Evolutionary conservation across 2,113 vertebrate species (phyloP).

Genomic region (Oncorhynchus masou): DNA sequence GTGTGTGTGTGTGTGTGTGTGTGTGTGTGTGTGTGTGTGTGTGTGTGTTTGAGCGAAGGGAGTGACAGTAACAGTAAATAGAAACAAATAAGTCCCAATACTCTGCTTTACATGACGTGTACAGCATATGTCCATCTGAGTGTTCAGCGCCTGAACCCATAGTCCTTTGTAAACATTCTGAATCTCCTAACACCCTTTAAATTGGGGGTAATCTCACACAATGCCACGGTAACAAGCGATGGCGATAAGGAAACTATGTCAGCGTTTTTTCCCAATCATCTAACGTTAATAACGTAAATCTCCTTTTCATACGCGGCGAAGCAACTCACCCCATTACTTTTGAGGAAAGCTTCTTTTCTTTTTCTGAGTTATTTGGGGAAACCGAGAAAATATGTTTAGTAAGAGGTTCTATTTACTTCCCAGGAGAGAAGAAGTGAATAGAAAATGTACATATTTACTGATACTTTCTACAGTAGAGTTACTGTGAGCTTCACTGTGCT

Average conservation of each 20-base stretch:
- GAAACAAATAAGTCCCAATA: not conserved
- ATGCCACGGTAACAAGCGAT: not conserved
- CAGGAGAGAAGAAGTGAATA: not conserved
- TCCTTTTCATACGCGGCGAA: not conserved
- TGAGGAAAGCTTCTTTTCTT: not conserved
- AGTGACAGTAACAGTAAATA: not conserved
- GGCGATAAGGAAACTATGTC: not conserved
- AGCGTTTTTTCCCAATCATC: not conserved
- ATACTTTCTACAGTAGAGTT: not conserved
- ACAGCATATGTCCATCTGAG: not conserved
- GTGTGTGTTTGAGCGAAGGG: no score
- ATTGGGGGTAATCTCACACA: not conserved
- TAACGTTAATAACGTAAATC: not conserved
- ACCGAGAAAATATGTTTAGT: not conserved
- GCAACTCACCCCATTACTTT: not conserved
- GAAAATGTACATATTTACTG: not conserved
- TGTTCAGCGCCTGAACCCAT: not conserved
- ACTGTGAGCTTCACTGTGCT: not conserved
- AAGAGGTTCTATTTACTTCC: not conserved
- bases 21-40: no score
- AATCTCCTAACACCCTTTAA: not conserved
- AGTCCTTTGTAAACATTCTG: not conserved
- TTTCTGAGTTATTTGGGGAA: not conserved
- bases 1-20: no score
- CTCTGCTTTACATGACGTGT: not conserved